Base-by-base conservation (phyloP, 1,140 invertebrate species). In the Pinna nobilis region DNA sequence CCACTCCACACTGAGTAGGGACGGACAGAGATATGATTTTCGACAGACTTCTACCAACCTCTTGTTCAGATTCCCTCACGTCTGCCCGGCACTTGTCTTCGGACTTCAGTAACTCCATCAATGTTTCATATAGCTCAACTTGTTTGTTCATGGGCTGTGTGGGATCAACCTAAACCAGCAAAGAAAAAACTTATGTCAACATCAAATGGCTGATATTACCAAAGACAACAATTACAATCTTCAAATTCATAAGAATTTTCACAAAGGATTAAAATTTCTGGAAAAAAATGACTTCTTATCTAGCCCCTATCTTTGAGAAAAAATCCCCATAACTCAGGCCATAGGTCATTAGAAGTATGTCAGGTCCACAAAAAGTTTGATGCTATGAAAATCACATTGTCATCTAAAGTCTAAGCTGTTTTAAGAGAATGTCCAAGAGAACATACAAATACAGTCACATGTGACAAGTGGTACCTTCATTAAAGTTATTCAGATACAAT, bases 51-150 rank as follows among this genome's bases (percentile, higher is more conserved):
- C 15, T 3, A 7, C 70, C 67, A 28, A 87, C 86, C 82, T 90
- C 89, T 69, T 87, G 80, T 76, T 90, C 88, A 3, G 87, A 86
- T 49, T 87, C 84, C 32, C 88, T 69, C 15, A 88, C 85, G 30
- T 68, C 66, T 32, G 85, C 81, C 20, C 82, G 76, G 60, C 82
- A 84, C 35, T 74, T 70, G 7, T 87, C 85, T 75, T 90, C 88
- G 35, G 76, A 70, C 39, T 85, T 82, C 1, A 90, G 70, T 28
- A 89, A 68, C 3, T 82, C 59, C 2, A 87, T 53, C 39, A 89
- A 55, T 64, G 86, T 84, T 76, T 88, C 65, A 73, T 90, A 90
- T 35, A 89, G 61, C 57, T 87, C 87, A 9, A 89, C 84, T 68
- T 89, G 85, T 64, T 89, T 89, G 55, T 83, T 86, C 1, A 69